phyloP scores from a whole-genome alignment of 2,113 vertebrate genomes.

The Pterophyllum scalare region DNA sequence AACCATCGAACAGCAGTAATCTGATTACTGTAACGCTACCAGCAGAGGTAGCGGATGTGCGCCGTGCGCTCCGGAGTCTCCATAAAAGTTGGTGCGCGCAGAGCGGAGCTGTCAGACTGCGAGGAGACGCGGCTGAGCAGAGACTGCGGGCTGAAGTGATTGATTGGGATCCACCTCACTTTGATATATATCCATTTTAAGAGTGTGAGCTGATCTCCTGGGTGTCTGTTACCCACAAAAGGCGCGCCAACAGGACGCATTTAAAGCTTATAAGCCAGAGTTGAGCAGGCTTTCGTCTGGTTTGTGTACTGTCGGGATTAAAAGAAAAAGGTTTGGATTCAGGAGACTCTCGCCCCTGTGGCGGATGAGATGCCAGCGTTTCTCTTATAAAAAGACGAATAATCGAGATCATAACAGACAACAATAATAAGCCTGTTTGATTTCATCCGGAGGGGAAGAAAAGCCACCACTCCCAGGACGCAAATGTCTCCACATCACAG shows the following conservation, averaged over 20 bases:
- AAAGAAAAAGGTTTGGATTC: conserved; percentile 22
- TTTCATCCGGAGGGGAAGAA: not conserved
- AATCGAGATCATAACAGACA: not conserved
- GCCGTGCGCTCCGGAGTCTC: conserved; percentile 59
- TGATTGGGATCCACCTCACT: conserved; percentile 10
- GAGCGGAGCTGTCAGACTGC: conserved; percentile 57
- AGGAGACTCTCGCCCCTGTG: not conserved
- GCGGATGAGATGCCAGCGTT: conserved; percentile 18
- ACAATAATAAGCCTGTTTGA: not conserved
- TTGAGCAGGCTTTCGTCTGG: not conserved
- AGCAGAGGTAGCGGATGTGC: not conserved
- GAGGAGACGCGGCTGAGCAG: conserved; percentile 36
- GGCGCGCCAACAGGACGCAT: conserved; percentile 13
- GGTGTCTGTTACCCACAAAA: not conserved
- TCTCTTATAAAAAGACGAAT: not conserved
- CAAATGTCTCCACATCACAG: conserved; percentile 58
- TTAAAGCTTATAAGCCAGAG: not conserved
- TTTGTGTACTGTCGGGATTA: conserved; percentile 31
- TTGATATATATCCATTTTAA: not conserved
- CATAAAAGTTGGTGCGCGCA: conserved; percentile 73
- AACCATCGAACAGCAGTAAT: not conserved
- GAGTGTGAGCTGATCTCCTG: not conserved
- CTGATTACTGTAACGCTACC: conserved; percentile 24
- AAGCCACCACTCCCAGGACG: conserved; percentile 27
- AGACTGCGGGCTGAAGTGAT: conserved; percentile 17